Evolutionary conservation across 2,797 vertebrate species (phyloP), one percentile per base, ranked within the genome.

Genomic region (Gymnocypris eckloni): DNA sequence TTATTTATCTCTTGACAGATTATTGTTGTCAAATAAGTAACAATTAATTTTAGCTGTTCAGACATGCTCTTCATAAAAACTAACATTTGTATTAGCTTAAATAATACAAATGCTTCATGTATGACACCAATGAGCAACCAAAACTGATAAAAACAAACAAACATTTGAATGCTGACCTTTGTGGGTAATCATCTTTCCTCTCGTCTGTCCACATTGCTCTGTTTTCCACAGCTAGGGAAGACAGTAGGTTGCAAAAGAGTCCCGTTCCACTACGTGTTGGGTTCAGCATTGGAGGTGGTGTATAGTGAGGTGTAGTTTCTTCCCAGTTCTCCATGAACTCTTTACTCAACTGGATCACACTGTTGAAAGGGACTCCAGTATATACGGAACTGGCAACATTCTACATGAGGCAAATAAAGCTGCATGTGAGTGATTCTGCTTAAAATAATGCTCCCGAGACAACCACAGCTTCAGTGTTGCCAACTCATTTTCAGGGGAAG

Each of bases 241-340:
- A 64, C 16, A 54, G 89, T 28, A 95, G 69, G 84, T 93, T 93
- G 70, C 91, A 91, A 85, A 92, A 95, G 28, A 96, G 93, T 1
- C 95, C 96, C 0, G 90, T 82, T 25, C 94, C 94, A 66, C 41
- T 90, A 56, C 95, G 95, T 11, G 52, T 66, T 6, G 95, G 96
- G 84, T 96, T 95, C 28, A 96, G 93, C 87, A 94, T 93, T 4
- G 96, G 96, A 3, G 56, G 86, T 0, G 96, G 94, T 7, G 92
- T 96, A 90, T 94, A 96, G 83, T 79, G 91, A 81, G 50, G 12
- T 20, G 69, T 13, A 4, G 73, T 1, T 37, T 70, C 59, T 2
- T 69, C 54, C 56, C 59, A 86, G 64, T 78, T 43, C 10, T 89
- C 80, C 79, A 85, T 84, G n/a, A 64, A 84, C 59, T 90, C 79